Percentiles rank a stretch among this genome's conserved stretches.
These are phyloP conservation scores for Cantharis rustica DNA, from an alignment of 2,888 invertebrate genomes.

Conservation along the genomic window DNA sequence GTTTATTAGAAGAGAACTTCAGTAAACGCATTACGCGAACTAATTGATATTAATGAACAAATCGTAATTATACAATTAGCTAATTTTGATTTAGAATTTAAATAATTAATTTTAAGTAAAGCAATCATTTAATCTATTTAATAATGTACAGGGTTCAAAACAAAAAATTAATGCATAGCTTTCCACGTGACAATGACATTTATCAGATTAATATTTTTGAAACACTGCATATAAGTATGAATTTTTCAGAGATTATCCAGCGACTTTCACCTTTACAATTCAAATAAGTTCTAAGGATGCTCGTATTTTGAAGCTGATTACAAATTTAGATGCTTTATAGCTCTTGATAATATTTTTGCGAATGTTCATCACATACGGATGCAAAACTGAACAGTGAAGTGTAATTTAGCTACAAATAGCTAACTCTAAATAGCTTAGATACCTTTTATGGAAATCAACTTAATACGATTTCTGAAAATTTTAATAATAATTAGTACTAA, in stretches of 20 bases:
- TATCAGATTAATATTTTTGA: no score
- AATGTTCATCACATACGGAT: no score
- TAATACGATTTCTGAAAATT: no score
- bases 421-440: not conserved
- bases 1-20: conserved; percentile 9
- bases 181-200: no score
- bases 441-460: not conserved
- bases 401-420: not conserved
- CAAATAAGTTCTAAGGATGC: not conserved
- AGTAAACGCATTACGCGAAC: conserved; percentile 11
- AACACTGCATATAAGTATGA: no score
- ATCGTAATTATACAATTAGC: conserved; percentile 1
- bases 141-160: not conserved
- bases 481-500: no score
- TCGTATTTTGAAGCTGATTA: not conserved
- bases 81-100: not conserved
- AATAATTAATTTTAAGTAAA: not conserved
- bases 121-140: not conserved
- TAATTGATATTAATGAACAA: conserved; percentile 11
- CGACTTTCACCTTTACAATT: no score
- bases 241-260: no score
- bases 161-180: not conserved
- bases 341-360: not conserved
- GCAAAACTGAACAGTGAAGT: not conserved
- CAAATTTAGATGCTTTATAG: not conserved